Base-by-base conservation (phyloP, 2,888 invertebrate species). In the Euplexia lucipara region DNA sequence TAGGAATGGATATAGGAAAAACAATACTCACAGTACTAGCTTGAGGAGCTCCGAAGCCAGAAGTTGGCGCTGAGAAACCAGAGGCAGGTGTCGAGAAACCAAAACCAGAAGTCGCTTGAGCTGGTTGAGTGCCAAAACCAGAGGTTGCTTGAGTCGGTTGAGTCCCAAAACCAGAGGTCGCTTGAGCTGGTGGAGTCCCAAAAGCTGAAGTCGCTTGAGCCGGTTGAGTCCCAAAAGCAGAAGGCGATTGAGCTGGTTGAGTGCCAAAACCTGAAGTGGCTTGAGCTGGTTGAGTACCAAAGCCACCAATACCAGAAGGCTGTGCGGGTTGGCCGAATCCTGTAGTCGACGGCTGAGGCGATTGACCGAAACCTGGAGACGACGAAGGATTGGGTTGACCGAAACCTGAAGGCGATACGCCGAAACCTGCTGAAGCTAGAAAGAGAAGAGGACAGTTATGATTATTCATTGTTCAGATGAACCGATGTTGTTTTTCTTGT, bases 81-180 rank as follows among this genome's bases (percentile, higher is more conserved):
- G 92, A 88, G 0, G 91, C 63, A 0, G 93, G 93, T 0, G 94
- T 92, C 0, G 86, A 74, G 53, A 93, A 92, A 0, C 86, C 84
- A 39, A 91, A 90, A 0, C 86, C 84, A 0, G 83, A 32, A 0
- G 77, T 67, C 0, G 86, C n/a, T n/a, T n/a, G n/a, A n/a, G n/a
- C 70, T 16, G 66, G 48, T 18, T 32, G 45, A n/a, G 34, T 62
- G 7, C 64, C 64, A 22, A 91, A 90, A 0, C 86, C 83, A 0
- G n/a, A n/a, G n/a, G n/a, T n/a, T n/a, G n/a, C n/a, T n/a, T n/a
- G n/a, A n/a, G n/a, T n/a, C n/a, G n/a, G n/a, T n/a, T n/a, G n/a
- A n/a, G n/a, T n/a, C n/a, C 85, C 79, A 0, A 86, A 18, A 16
- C 14, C 14, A 68, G 8, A 70, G 0, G 81, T 62, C 59, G 58